Conservation (phyloP, 2,797 vertebrate genomes). For the Malurus leucopterus region DNA sequence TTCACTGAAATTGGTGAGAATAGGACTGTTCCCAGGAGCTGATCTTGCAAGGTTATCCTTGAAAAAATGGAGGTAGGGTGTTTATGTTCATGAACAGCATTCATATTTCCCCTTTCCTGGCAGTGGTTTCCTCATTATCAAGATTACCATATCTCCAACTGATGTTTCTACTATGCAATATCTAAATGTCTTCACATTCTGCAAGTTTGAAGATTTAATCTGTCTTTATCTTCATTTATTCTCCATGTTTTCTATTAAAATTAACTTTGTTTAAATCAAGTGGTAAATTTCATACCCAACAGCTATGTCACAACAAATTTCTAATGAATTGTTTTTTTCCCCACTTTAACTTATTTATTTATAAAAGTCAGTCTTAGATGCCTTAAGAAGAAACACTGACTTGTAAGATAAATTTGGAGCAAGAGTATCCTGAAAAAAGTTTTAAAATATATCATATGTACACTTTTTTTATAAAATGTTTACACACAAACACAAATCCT, state of each 20-base stretch:
- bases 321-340: not conserved
- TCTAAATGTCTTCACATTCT: not conserved
- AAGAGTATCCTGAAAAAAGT: not conserved
- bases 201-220: not conserved
- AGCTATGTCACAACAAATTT: not conserved
- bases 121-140: not conserved
- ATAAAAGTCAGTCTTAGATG: not conserved
- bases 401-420: not conserved
- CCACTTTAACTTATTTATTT: not conserved
- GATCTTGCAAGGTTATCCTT: not conserved
- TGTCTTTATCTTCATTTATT: not conserved
- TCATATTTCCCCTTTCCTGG: not conserved
- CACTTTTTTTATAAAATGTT: fast-evolving
- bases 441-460: not conserved
- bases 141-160: not conserved
- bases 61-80: not conserved
- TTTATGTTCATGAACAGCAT: not conserved
- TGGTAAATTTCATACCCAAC: not conserved
- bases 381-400: not conserved
- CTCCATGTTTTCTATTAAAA: not conserved
- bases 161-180: not conserved
- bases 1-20: slow-evolving; percentile 1
- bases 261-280: not conserved
- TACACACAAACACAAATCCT: not conserved
- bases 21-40: not conserved